Conservation (phyloP, 2,113 vertebrate genomes). For the Sinocyclocheilus grahami region DNA sequence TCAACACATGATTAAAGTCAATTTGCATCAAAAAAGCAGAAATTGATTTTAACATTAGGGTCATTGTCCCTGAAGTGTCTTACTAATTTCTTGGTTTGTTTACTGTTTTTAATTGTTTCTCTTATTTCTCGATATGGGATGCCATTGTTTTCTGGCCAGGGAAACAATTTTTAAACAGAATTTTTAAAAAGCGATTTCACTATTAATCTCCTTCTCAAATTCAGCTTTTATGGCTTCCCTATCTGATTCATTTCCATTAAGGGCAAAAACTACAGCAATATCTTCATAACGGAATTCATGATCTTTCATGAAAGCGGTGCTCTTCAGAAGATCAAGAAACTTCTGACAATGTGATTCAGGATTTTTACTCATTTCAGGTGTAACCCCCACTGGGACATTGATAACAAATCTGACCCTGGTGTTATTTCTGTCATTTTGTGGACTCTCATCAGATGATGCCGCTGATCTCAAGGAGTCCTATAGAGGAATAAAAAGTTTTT, state of each 20-base stretch:
- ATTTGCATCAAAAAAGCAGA: neutral
- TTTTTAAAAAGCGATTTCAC: neutral
- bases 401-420: neutral
- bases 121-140: neutral
- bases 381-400: neutral
- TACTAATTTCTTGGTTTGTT: too few relatives aligned
- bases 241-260: neutral
- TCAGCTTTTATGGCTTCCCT: rapidly evolving
- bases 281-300: neutral
- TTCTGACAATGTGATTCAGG: neutral
- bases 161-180: neutral
- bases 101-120: neutral
- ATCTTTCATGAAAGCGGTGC: neutral
- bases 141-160: neutral
- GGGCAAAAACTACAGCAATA: neutral
- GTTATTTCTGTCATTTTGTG: neutral
- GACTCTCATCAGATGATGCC: too few relatives aligned
- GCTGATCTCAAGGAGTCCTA: too few relatives aligned
- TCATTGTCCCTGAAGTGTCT: too few relatives aligned
- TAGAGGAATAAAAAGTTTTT: too few relatives aligned
- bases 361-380: neutral
- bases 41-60: too few relatives aligned
- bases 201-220: neutral
- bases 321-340: neutral
- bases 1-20: neutral